Conservation (phyloP, 2,113 vertebrate species). For the Crotophaga sulcirostris region DNA sequence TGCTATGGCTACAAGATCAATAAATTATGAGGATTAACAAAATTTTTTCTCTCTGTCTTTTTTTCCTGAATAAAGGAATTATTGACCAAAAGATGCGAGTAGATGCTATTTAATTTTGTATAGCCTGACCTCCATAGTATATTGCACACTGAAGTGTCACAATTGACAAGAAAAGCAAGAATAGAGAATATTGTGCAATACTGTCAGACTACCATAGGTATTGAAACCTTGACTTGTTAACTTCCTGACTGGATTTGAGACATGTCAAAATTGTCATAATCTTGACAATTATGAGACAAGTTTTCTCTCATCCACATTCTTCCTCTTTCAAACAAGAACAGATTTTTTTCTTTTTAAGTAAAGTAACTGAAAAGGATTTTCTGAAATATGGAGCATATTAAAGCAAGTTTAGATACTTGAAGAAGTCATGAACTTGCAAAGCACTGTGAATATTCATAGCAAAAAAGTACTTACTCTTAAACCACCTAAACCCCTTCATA, state of each 20-base stretch:
- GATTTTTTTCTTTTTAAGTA: not conserved
- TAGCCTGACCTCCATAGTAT: not conserved
- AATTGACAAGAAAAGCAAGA: not conserved
- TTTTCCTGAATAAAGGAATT: not conserved
- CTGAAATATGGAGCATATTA: not conserved
- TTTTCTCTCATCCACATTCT: not conserved
- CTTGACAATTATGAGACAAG: not conserved
- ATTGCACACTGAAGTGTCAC: not conserved
- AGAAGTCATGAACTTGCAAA: not conserved
- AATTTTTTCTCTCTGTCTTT: not conserved
- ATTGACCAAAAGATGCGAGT: not conserved
- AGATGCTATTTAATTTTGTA: not conserved
- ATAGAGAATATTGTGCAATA: not conserved
- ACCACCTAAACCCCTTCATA: slow-evolving; percentile 26
- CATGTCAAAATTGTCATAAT: not conserved
- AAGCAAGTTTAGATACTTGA: not conserved
- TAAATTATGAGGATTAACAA: not conserved
- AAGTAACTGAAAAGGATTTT: not conserved
- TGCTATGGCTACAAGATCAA: not conserved
- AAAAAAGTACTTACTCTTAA: slow-evolving; percentile 41
- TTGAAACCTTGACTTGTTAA: not conserved
- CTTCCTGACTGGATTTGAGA: not conserved
- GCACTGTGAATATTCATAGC: not conserved
- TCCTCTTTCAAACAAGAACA: not conserved
- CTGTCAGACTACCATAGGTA: not conserved